Evolutionary conservation across 2,888 invertebrate species (phyloP).

Genomic region (Synanthedon andrenaeformis): DNA sequence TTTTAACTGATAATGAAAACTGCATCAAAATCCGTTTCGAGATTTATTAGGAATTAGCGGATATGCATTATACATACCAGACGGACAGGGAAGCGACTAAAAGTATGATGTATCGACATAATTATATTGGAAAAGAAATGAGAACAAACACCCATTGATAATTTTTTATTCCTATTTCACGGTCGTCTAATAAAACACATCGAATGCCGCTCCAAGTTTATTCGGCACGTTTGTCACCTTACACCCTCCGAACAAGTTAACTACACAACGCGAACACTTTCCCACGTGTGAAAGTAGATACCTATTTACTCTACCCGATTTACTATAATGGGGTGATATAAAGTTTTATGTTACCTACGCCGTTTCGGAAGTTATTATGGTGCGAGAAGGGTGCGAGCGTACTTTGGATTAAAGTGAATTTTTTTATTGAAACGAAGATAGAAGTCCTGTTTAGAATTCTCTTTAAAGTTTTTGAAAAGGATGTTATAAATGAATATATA

Average conservation of each 20-base stretch:
- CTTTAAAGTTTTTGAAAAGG: no score
- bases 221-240: neutral
- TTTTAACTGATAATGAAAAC: no score
- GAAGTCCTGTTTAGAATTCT: neutral
- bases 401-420: slow-evolving; percentile 1
- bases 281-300: neutral
- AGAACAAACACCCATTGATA: no score
- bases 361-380: slow-evolving; percentile 4
- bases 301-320: slow-evolving; percentile 3
- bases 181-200: neutral
- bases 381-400: slow-evolving; percentile 1
- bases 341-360: slow-evolving; percentile 10
- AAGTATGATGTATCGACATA: no score
- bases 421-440: neutral
- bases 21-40: no score
- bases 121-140: no score
- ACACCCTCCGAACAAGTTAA: neutral
- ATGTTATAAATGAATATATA: no score
- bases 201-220: neutral
- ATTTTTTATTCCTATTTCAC: no score
- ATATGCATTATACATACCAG: no score
- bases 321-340: slow-evolving; percentile 6
- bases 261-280: neutral
- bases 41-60: no score
- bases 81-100: no score